Conservation (phyloP, 2,888 invertebrate genomes). For the Agrochola litura region DNA sequence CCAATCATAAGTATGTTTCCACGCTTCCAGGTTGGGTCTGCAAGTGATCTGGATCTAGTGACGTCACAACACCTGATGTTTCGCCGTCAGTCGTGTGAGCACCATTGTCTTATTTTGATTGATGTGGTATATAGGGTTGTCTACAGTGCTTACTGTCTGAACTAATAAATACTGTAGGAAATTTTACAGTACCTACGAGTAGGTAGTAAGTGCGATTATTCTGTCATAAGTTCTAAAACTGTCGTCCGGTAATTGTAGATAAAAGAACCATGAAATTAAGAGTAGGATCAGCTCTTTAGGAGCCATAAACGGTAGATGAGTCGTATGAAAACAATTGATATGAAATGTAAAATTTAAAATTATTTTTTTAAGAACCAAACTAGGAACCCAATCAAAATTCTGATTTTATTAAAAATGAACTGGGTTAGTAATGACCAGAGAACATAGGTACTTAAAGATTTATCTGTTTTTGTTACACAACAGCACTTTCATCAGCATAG, state of each 20-base stretch:
- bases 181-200: background rate
- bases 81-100: slow-evolving; percentile 61
- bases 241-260: background rate
- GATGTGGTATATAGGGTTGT: slow-evolving; percentile 72
- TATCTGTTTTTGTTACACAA: background rate
- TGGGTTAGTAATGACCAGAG: background rate
- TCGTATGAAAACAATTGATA: background rate
- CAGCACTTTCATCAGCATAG: background rate
- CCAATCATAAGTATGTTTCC: slow-evolving; percentile 11
- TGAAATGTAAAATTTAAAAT: too few species aligned
- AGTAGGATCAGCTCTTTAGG: background rate
- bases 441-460: background rate
- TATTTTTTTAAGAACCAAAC: background rate
- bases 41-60: slow-evolving; percentile 21
- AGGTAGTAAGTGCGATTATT: background rate
- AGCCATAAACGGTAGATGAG: background rate
- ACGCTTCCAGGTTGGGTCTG: background rate
- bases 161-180: background rate
- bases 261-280: background rate
- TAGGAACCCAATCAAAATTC: background rate
- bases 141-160: background rate
- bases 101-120: slow-evolving; percentile 76
- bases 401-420: background rate
- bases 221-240: background rate
- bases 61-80: slow-evolving; percentile 61